Evolutionary conservation across 1,140 invertebrate species (phyloP).

Genomic region (Hyles euphorbiae): DNA sequence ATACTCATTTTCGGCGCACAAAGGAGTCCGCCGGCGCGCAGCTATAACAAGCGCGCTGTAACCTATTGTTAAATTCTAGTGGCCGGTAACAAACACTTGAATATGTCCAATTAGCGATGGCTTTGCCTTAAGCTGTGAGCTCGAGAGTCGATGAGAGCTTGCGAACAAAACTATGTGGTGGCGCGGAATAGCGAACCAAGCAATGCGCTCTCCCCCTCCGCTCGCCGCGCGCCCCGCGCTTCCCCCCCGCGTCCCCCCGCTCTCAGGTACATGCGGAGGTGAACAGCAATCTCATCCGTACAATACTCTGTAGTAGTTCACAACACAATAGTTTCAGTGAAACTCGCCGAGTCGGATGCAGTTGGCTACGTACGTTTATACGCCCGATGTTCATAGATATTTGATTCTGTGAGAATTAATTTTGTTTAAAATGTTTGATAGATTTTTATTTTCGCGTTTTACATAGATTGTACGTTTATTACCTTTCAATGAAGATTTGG

Average conservation of each 20-base stretch:
- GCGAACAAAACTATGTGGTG: conserved; percentile 59
- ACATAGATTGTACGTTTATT: no score
- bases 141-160: conserved; percentile 39
- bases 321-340: conserved; percentile 21
- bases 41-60: conserved; percentile 11
- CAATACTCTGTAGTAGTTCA: conserved; percentile 29
- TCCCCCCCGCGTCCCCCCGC: conserved; percentile 7
- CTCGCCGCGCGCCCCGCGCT: conserved; percentile 10
- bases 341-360: conserved; percentile 10
- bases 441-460: no score
- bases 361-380: conserved; percentile 4
- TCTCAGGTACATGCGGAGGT: conserved; percentile 33
- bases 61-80: conserved; percentile 24
- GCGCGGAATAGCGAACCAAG: conserved; percentile 38
- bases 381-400: neutral
- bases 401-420: no score
- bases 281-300: conserved; percentile 46
- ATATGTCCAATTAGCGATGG: conserved; percentile 56
- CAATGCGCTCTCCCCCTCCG: conserved; percentile 24
- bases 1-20: no score
- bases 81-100: conserved; percentile 34
- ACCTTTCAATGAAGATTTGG: no score
- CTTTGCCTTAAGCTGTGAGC: conserved; percentile 44
- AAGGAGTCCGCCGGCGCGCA: no score
- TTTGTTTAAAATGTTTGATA: no score